Evolutionary conservation across 2,888 invertebrate species (phyloP).

Genomic region (Barypeithes pellucidus): DNA sequence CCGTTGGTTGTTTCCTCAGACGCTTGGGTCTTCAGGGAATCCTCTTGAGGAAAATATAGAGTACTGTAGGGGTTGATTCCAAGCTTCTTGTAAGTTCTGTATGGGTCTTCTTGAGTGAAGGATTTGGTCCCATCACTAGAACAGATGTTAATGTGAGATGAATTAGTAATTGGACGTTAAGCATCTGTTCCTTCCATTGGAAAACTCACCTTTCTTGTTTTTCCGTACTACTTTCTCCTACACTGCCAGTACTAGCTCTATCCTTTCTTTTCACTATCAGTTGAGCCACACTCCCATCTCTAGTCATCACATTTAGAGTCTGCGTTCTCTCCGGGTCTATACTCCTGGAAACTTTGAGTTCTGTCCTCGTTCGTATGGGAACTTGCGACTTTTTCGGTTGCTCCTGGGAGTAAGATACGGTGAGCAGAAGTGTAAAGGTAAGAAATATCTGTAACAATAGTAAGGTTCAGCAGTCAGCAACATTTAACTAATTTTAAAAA

Average conservation of each 20-base stretch:
- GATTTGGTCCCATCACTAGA: conserved; percentile 12
- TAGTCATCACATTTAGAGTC: conserved; percentile 84
- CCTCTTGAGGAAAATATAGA: conserved; percentile 38
- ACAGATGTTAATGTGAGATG: no score
- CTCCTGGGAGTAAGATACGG: conserved; percentile 54
- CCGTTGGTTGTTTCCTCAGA: not conserved
- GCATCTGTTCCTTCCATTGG: no score
- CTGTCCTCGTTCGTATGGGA: conserved; percentile 75
- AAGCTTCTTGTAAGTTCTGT: conserved; percentile 33
- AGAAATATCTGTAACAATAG: conserved; percentile 37
- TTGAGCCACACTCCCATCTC: conserved; percentile 84
- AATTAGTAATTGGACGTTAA: no score
- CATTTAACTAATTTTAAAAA: no score
- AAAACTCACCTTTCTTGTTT: conserved; percentile 19
- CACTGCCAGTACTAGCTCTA: conserved; percentile 21
- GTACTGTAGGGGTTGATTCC: conserved; percentile 38
- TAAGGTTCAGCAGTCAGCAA: no score
- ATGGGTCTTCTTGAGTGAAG: conserved; percentile 10
- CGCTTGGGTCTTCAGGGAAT: conserved; percentile 45
- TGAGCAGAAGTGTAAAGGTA: conserved; percentile 63
- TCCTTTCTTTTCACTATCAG: conserved; percentile 83
- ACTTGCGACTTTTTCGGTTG: conserved; percentile 67
- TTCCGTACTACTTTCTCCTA: conserved; percentile 1
- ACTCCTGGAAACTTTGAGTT: conserved; percentile 84
- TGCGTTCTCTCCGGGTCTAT: conserved; percentile 85